phyloP scores from a whole-genome alignment of 2,113 vertebrate genomes.

The Megaceryle torquata region DNA sequence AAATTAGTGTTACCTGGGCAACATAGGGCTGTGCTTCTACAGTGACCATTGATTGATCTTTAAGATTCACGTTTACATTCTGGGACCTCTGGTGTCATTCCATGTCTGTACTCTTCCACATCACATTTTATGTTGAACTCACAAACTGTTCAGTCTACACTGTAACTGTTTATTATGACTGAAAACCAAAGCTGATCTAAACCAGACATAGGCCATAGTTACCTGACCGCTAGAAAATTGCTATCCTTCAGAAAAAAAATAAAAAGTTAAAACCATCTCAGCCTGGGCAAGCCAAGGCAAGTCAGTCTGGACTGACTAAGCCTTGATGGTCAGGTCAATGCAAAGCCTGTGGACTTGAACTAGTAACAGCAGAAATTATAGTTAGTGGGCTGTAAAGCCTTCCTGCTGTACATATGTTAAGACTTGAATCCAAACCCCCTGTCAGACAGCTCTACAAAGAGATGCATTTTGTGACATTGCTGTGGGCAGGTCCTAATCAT shows the following conservation, averaged over 20 bases:
- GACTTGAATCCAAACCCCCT: neutral
- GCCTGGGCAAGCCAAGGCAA: neutral
- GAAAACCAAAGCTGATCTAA: neutral
- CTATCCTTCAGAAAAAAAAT: neutral
- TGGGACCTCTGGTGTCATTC: neutral
- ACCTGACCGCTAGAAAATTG: neutral
- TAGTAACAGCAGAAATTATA: neutral
- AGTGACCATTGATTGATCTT: neutral
- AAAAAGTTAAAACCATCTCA: neutral
- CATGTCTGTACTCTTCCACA: neutral
- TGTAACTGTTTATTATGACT: neutral
- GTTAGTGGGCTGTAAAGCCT: neutral
- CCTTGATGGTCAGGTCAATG: neutral
- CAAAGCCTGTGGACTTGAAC: neutral
- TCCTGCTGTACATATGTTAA: neutral
- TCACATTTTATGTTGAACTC: neutral
- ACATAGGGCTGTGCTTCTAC: neutral
- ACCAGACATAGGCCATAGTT: neutral
- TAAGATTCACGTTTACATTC: neutral
- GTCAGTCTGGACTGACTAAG: neutral
- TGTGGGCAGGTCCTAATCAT: neutral
- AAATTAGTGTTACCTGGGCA: neutral
- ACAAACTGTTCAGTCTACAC: neutral
- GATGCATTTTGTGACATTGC: neutral
- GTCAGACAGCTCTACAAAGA: neutral